Evolutionary conservation across 2,888 invertebrate species (phyloP), one percentile per base, ranked within the genome.

Genomic region (Zaprionus obscuricornis): DNA sequence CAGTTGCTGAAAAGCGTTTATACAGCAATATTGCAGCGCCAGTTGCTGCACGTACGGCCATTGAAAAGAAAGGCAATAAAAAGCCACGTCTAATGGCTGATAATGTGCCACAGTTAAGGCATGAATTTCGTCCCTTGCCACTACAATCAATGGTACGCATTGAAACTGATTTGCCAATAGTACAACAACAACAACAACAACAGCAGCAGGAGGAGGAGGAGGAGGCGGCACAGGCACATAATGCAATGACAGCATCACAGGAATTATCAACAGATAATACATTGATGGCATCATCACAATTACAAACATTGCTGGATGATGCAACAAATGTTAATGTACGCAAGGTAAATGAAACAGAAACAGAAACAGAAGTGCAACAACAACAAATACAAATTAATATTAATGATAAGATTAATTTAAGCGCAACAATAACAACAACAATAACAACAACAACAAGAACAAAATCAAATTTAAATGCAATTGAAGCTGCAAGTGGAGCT

Each of bases 51-150:
- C n/a, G n/a, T n/a, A n/a, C 14, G 14, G 5, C 10, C 8, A 3
- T 10, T 40, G 16, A 6, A 1, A 8, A 0, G 3, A 11, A 5
- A 40, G 10, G 7, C n/a, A 24, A 7, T n/a, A 79, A 85, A 6
- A 67, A 6, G 31, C 14, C 33, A 3, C 78, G 67, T 3, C 3
- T 72, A 3, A 37, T 40, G 3, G 31, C 26, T 0, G 78, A 78
- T 1, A 59, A 57, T 42, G 79, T 79, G 27, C 72, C 83, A 0
- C 79, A 79, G 36, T 11, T 85, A 4, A 42, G 55, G 7, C 79
- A 79, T 13, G 64, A 55, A 5, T 82, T 85, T 31, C 74, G 74
- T 2, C 40, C 85, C 0, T 8, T 79, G 16, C 74, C 78, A 0
- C 3, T 85, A 0, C 3, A 29, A 1, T 31, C 67, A 0, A 42